These are phyloP conservation scores for Gymnosoma rotundatum DNA, from an alignment of 2,888 invertebrate species.

Conservation along the genomic window DNA sequence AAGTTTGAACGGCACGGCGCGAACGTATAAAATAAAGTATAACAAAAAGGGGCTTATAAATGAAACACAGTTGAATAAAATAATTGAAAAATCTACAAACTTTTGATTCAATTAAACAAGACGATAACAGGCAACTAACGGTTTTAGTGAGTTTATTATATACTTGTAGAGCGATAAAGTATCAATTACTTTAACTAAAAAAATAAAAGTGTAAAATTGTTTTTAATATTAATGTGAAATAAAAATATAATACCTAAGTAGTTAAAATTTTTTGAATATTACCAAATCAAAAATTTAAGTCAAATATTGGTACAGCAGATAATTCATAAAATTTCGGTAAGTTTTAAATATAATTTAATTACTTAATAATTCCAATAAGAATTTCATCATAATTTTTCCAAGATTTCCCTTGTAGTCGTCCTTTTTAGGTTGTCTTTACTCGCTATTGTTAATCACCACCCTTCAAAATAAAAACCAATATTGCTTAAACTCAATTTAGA, in stretches of 20 bases:
- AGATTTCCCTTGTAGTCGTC: slow-evolving; percentile 41
- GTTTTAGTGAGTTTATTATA: slow-evolving; percentile 47
- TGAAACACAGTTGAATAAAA: slow-evolving; percentile 12
- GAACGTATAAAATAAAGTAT: slow-evolving; percentile 18
- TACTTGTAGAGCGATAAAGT: slow-evolving; percentile 36
- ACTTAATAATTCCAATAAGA: slow-evolving; percentile 57
- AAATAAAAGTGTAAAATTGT: slow-evolving; percentile 4
- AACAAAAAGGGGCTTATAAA: slow-evolving; percentile 51
- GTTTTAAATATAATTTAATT: slow-evolving; percentile 9
- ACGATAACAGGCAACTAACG: slow-evolving; percentile 26
- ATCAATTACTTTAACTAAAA: slow-evolving; percentile 13
- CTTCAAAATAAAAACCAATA: slow-evolving; percentile 32
- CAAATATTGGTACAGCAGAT: not conserved
- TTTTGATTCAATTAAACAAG: not conserved
- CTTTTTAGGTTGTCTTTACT: slow-evolving; percentile 21
- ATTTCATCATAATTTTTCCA: slow-evolving; percentile 40
- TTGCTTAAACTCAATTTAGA: slow-evolving; percentile 65
- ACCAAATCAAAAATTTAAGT: not conserved
- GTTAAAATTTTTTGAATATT: not conserved
- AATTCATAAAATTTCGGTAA: slow-evolving; percentile 24
- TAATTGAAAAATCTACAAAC: not conserved
- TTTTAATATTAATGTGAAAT: too few relatives aligned
- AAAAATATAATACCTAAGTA: not conserved
- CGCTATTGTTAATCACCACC: slow-evolving; percentile 48
- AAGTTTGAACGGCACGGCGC: slow-evolving; percentile 56